Evolutionary conservation across 1,140 invertebrate genomes (phyloP).

Genomic region (Lasioglossum albipes): DNA sequence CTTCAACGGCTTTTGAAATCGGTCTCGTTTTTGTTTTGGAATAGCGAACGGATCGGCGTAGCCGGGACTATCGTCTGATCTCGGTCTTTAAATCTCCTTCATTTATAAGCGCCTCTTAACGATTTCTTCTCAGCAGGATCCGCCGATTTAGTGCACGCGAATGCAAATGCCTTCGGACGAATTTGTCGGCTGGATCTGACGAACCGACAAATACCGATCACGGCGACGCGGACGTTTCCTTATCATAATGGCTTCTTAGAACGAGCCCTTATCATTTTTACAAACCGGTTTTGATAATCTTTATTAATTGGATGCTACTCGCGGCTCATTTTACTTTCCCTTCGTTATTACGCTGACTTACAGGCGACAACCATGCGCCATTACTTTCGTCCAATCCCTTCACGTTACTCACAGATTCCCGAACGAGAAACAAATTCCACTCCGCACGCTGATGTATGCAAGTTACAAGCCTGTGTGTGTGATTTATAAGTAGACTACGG

Average conservation of each 20-base stretch:
- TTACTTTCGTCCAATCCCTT: neutral
- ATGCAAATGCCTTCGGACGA: constrained; percentile 62
- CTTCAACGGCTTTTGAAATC: constrained; percentile 22
- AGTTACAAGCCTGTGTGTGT: neutral
- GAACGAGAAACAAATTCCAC: neutral
- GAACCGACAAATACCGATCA: constrained; percentile 51
- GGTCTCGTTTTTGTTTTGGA: constrained; percentile 37
- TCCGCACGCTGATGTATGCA: neutral
- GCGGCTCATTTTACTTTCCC: neutral
- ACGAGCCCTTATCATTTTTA: constrained; percentile 59
- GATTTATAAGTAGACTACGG: neutral
- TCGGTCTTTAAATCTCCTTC: constrained; percentile 65
- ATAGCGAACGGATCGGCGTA: constrained; percentile 16
- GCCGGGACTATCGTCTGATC: constrained; percentile 60
- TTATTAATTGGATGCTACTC: constrained; percentile 60
- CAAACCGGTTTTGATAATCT: constrained; percentile 57
- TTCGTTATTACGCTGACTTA: neutral
- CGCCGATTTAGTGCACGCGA: constrained; percentile 64
- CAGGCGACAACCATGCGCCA: neutral
- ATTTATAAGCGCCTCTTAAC: constrained; percentile 68
- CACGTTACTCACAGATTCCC: neutral
- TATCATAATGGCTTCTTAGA: constrained; percentile 60
- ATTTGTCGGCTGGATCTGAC: constrained; percentile 63
- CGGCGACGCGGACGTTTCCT: constrained; percentile 51
- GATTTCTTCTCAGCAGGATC: constrained; percentile 59